These are phyloP conservation scores for Setophaga petechia DNA, from an alignment of 2,113 vertebrate genomes.

Conservation along the genomic window DNA sequence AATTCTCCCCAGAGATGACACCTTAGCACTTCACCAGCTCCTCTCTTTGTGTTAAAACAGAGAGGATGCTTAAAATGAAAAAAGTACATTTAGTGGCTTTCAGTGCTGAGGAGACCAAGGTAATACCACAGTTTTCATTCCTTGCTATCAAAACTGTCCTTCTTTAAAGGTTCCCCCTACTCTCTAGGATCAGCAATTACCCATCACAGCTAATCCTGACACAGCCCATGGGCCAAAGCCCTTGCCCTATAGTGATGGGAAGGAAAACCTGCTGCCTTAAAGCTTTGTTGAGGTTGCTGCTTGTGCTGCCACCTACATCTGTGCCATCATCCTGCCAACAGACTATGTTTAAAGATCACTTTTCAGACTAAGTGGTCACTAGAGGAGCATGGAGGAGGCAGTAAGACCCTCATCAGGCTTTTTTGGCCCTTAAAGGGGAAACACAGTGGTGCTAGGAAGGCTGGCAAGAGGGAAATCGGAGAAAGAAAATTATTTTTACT, in stretches of 20 bases:
- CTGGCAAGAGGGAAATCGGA: neutral
- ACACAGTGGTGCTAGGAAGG: neutral
- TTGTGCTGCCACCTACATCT: neutral
- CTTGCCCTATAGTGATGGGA: rapidly evolving
- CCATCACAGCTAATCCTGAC: neutral
- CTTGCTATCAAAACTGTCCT: neutral
- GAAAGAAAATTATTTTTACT: neutral
- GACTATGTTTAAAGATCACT: neutral
- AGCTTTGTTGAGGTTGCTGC: neutral
- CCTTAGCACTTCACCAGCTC: neutral
- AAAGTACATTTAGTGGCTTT: neutral
- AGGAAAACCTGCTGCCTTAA: neutral
- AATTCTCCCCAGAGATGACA: neutral
- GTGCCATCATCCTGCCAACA: neutral
- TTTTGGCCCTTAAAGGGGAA: neutral
- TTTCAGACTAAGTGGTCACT: neutral
- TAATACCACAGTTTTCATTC: neutral
- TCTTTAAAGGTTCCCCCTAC: neutral
- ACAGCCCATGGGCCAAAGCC: neutral
- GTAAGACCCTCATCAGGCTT: neutral
- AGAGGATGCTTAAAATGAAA: neutral
- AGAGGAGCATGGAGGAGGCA: neutral
- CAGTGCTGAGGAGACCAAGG: rapidly evolving
- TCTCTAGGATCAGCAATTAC: neutral
- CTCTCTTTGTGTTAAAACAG: neutral